Evolutionary conservation across 2,888 invertebrate species (phyloP).

Genomic region (Lasioglossum lativentre): DNA sequence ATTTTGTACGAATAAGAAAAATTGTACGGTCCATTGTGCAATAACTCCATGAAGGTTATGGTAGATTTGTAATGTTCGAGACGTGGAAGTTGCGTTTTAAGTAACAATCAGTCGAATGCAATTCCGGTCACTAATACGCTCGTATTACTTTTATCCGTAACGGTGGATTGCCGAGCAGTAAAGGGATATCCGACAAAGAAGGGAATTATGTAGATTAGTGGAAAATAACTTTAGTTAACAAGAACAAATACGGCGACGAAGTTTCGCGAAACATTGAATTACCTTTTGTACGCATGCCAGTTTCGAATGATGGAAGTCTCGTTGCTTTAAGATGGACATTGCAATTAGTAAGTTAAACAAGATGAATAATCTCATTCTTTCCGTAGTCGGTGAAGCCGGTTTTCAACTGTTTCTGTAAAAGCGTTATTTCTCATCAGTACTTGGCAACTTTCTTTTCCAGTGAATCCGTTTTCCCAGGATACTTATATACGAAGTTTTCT

Average conservation of each 20-base stretch:
- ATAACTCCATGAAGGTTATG: neutral
- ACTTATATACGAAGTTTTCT: constrained; percentile 64
- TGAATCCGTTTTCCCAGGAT: constrained; percentile 56
- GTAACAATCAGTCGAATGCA: neutral
- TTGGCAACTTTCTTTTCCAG: constrained; percentile 54
- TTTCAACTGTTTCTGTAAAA: constrained; percentile 56
- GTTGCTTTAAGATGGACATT: constrained; percentile 35
- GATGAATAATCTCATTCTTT: constrained; percentile 51
- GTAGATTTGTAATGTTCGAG: neutral
- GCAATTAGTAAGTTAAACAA: constrained; percentile 61
- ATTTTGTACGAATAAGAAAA: neutral
- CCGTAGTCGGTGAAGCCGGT: constrained; percentile 32
- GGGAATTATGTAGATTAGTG: neutral
- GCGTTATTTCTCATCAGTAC: constrained; percentile 50
- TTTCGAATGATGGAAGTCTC: constrained; percentile 3
- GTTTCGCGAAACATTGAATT: constrained; percentile 32
- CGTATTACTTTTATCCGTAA: neutral
- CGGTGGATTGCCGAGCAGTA: neutral
- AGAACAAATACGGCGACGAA: neutral
- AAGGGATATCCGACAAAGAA: neutral
- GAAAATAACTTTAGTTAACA: neutral
- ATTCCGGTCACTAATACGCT: neutral
- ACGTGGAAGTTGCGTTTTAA: neutral
- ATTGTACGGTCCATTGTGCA: neutral
- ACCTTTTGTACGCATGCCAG: constrained; percentile 16